These are phyloP conservation scores for Euzetes globulus DNA, from an alignment of 2,888 invertebrate genomes.

Conservation along the genomic window DNA sequence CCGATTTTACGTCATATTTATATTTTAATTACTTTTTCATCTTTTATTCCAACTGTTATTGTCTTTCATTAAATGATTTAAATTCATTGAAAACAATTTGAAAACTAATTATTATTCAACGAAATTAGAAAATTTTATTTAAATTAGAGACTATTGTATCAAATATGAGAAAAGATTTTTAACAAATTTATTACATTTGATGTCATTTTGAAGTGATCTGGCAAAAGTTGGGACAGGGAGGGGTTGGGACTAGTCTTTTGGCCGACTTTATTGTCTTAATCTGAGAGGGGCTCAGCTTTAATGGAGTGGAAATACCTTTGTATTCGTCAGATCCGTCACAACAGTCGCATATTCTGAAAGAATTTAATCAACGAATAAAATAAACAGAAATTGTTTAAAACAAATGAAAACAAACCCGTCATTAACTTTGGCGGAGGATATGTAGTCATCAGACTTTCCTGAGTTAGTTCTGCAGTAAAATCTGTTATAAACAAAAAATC, in stretches of 20 bases:
- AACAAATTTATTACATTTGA: too few species aligned
- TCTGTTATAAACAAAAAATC: not conserved
- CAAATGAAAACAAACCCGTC: constrained; percentile 46
- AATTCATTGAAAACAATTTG: too few species aligned
- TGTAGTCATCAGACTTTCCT: constrained; percentile 38
- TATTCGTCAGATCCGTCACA: constrained; percentile 85
- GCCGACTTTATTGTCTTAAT: not conserved
- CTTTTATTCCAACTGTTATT: not conserved
- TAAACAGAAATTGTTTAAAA: not conserved
- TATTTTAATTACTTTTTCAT: not conserved
- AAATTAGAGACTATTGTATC: too few species aligned
- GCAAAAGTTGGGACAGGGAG: not conserved
- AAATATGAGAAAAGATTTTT: too few species aligned
- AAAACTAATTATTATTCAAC: too few species aligned
- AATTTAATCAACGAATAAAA: not conserved
- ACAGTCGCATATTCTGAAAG: constrained; percentile 56
- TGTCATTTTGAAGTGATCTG: too few species aligned
- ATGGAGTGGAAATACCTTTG: not conserved
- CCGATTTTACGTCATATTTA: too few species aligned
- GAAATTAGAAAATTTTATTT: too few species aligned
- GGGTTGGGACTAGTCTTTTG: not conserved
- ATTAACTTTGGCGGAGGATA: constrained; percentile 49
- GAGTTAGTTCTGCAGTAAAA: constrained; percentile 44
- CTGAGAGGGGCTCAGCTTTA: not conserved
- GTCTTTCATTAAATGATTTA: too few species aligned